phyloP scores from a whole-genome alignment of 1,140 invertebrate species.

The Drusus annulatus region DNA sequence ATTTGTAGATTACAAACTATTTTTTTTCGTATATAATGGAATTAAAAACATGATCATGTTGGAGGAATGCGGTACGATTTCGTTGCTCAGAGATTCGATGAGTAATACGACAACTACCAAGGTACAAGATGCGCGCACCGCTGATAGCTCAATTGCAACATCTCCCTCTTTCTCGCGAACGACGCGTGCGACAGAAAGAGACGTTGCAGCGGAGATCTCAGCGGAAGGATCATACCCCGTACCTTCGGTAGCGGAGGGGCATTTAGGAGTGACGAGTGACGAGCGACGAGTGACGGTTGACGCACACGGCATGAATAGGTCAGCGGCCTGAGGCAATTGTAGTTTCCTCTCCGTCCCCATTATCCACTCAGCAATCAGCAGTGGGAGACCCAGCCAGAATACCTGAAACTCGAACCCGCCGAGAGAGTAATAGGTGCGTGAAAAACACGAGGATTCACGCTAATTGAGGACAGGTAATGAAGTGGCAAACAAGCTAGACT shows the following conservation, averaged over 20 bases:
- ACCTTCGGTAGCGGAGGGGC: not conserved
- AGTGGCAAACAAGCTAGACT: not conserved
- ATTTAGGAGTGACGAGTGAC: not conserved
- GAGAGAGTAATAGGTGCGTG: not conserved
- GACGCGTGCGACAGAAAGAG: too few species aligned
- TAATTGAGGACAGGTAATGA: not conserved
- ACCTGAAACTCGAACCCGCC: not conserved
- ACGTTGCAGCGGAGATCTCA: too few species aligned
- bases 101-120: too few species aligned
- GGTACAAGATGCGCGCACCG: too few species aligned
- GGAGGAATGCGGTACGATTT: not conserved
- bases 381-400: not conserved
- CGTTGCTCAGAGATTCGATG: not conserved
- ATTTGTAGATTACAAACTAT: too few species aligned
- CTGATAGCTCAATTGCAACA: too few species aligned
- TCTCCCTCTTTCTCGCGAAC: too few species aligned
- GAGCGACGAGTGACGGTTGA: too few species aligned
- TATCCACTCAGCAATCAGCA: not conserved
- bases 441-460: not conserved
- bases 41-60: not conserved
- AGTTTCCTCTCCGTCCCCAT: not conserved
- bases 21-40: too few species aligned
- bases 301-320: constrained; percentile 5
- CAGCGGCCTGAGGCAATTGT: constrained; percentile 6
- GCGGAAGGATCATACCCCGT: too few species aligned